Base-by-base conservation (phyloP, 1,140 invertebrate genomes). In the Saccostrea echinata region DNA sequence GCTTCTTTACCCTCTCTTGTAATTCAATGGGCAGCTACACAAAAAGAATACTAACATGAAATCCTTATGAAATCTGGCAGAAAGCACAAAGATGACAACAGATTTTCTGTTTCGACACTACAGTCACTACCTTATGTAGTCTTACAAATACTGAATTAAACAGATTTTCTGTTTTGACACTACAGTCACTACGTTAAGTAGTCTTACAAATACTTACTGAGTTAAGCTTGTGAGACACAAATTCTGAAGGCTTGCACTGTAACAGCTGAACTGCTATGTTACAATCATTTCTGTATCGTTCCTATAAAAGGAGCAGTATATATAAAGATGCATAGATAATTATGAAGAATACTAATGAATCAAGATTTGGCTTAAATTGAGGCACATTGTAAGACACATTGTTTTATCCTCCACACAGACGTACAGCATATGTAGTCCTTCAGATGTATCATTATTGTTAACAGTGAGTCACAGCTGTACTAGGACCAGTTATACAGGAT, bases 241-340 rank as follows among this genome's bases (percentile, higher is more conserved):
- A 99, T 95, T 98, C 98, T 85, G 97, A 97, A 90, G 98, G 98
- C 94, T 98, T 99, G 94, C 98, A 99, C 93, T 99, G 98, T 35
- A 99, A 95, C 90, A 99, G 96, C 95, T 98, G 98, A 90, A 99
- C 98, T 83, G 98, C 98, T 94, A 98, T 95, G 95, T 97, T 98
- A 92, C 99, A 98, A 95, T 99, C 98, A 95, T 97, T 98, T 95
- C 98, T 97, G 95, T 98, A 99, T 91, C 97, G 96, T 93, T 98
- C 98, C 98, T 99, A 95, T 51, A 96, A 96, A 93, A 93, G 80
- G 68, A 90, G 88, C 89, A 82, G 84, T 3, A 80, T 0, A 80
- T n/a, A 43, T 11, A 33, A 80, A 43, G 43, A 9, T 43, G 6
- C 6, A 43, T 43, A n/a, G n/a, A n/a, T 43, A 43, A 8, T 43